These are phyloP conservation scores for Willisornis vidua DNA, from an alignment of 2,113 vertebrate genomes.

Conservation along the genomic window DNA sequence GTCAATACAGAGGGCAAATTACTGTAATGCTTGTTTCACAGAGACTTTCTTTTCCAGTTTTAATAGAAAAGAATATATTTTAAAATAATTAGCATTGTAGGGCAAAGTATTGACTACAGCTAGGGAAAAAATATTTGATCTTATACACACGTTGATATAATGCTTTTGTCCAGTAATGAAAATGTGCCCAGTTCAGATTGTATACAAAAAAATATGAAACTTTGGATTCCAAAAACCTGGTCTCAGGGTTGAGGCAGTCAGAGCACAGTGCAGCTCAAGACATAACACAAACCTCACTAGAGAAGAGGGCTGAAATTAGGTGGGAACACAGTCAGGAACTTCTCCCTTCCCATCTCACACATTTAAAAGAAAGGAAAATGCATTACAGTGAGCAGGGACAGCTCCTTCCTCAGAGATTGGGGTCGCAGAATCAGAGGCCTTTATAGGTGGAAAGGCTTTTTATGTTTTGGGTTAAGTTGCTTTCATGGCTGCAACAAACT, in stretches of 20 bases:
- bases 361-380: rapidly evolving
- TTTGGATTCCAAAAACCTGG: neutral
- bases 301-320: neutral
- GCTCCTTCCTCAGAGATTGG: rapidly evolving
- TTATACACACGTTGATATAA: neutral
- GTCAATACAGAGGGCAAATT: neutral
- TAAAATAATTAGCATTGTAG: neutral
- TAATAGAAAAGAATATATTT: neutral
- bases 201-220: rapidly evolving
- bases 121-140: neutral
- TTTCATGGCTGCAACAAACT: neutral
- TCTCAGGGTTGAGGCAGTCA: rapidly evolving
- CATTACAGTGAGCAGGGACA: neutral
- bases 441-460: rapidly evolving
- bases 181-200: neutral
- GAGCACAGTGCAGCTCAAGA: neutral
- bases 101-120: neutral
- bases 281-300: neutral
- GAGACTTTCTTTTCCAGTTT: neutral
- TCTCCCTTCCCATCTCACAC: neutral
- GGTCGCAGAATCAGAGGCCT: neutral
- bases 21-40: neutral
- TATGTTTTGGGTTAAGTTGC: neutral
- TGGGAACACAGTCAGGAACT: neutral
- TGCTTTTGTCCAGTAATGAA: neutral